Conservation (phyloP, 2,888 invertebrate genomes). For the Leptura quadrifasciata region DNA sequence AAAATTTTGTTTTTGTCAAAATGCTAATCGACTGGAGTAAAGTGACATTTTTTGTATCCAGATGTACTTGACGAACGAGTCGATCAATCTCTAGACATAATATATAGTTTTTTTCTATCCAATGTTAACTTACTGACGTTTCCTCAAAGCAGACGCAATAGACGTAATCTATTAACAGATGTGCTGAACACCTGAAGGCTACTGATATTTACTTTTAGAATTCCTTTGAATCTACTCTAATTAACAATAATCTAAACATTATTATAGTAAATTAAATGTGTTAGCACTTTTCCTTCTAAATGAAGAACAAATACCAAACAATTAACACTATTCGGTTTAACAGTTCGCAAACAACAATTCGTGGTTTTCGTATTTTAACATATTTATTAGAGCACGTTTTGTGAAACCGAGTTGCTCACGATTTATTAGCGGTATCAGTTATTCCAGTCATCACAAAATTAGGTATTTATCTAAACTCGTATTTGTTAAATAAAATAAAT, state of each 20-base stretch:
- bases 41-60: too few species aligned
- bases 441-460: too few species aligned
- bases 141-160: conserved; percentile 3
- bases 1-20: too few species aligned
- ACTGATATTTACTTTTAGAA: conserved; percentile 1
- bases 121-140: background rate
- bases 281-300: conserved; percentile 5
- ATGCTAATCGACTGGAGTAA: too few species aligned
- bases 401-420: background rate
- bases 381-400: background rate
- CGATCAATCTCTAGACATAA: too few species aligned
- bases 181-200: background rate
- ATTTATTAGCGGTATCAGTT: background rate
- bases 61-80: too few species aligned
- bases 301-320: conserved; percentile 7
- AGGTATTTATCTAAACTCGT: too few species aligned
- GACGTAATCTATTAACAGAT: background rate
- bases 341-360: conserved; percentile 9
- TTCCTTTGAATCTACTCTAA: conserved; percentile 11
- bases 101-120: background rate
- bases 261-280: conserved; percentile 12
- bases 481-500: too few species aligned
- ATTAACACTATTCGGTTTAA: conserved; percentile 8
- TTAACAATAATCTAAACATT: conserved; percentile 21
- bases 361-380: conserved; percentile 17